A percentile compares a stretch with the other conserved stretches of the same genome.
These are phyloP conservation scores for Actenoides hombroni DNA, from an alignment of 2,113 vertebrate genomes.

Conservation along the genomic window DNA sequence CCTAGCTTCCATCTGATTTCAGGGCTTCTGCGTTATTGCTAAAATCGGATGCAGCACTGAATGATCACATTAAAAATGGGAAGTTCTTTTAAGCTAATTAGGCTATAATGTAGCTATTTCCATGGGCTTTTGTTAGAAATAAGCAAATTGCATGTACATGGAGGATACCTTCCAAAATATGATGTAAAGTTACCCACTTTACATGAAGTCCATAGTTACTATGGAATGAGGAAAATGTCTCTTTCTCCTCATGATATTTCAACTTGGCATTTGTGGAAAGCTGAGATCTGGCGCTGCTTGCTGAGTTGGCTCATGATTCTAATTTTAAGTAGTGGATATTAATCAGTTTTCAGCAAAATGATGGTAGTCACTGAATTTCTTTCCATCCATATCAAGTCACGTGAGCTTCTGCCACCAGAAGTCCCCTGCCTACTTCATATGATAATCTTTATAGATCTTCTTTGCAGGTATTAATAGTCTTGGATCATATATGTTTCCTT, in stretches of 20 bases:
- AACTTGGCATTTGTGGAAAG: background rate
- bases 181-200: background rate
- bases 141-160: background rate
- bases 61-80: background rate
- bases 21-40: background rate
- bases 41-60: background rate
- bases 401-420: background rate
- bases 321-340: background rate
- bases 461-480: background rate
- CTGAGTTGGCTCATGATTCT: background rate
- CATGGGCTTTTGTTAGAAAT: background rate
- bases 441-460: background rate
- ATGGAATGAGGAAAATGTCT: background rate
- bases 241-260: background rate
- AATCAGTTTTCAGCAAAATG: background rate
- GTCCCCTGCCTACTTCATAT: background rate
- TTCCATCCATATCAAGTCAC: background rate
- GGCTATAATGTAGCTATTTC: accelerated
- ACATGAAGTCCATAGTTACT: background rate
- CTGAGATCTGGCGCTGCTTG: background rate
- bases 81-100: background rate
- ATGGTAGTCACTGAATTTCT: background rate
- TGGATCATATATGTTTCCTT: background rate
- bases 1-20: background rate
- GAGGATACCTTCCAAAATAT: background rate